A percentile compares a stretch with the other conserved stretches of the same genome.
Evolutionary conservation across 2,797 vertebrate genomes (phyloP).

Genomic region (Toxotes lorentzi): DNA sequence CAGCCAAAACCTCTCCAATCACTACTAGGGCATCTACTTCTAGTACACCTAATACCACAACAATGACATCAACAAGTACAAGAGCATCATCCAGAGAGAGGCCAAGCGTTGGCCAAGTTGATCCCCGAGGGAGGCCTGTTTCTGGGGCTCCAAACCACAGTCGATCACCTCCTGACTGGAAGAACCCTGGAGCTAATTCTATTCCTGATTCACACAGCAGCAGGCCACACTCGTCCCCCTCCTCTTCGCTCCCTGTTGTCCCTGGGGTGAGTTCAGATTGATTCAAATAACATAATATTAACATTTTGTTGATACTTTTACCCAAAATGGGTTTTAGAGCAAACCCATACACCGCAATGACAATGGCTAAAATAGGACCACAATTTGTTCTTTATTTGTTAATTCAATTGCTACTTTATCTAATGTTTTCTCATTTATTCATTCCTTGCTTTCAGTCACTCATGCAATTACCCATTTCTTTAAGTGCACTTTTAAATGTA

Average conservation of each 20-base stretch:
- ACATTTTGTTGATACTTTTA: conserved; percentile 14
- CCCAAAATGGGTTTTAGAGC: conserved; percentile 18
- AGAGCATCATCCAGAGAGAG: conserved; percentile 56
- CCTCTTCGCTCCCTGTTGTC: conserved; percentile 53
- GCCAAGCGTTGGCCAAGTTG: conserved; percentile 19
- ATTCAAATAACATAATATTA: conserved; percentile 27
- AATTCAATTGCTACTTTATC: conserved; percentile 24
- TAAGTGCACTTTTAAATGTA: conserved; percentile 49
- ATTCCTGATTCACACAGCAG: conserved; percentile 85
- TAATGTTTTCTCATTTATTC: conserved; percentile 23
- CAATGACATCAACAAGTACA: conserved; percentile 53
- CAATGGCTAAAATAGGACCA: background rate
- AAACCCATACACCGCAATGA: conserved; percentile 6
- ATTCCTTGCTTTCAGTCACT: conserved; percentile 30
- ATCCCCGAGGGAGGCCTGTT: conserved; percentile 52
- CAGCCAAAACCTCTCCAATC: conserved; percentile 31
- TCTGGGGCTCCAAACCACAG: conserved; percentile 58
- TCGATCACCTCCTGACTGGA: conserved; percentile 76
- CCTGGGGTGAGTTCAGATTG: conserved; percentile 73
- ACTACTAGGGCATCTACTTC: conserved; percentile 24
- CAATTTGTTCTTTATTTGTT: conserved; percentile 36
- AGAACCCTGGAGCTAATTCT: conserved; percentile 79
- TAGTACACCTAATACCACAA: conserved; percentile 29
- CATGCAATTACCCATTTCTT: conserved; percentile 38
- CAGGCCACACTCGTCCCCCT: conserved; percentile 54